phyloP scores from a whole-genome alignment of 2,888 invertebrate species.

The Ectemnius lituratus region DNA sequence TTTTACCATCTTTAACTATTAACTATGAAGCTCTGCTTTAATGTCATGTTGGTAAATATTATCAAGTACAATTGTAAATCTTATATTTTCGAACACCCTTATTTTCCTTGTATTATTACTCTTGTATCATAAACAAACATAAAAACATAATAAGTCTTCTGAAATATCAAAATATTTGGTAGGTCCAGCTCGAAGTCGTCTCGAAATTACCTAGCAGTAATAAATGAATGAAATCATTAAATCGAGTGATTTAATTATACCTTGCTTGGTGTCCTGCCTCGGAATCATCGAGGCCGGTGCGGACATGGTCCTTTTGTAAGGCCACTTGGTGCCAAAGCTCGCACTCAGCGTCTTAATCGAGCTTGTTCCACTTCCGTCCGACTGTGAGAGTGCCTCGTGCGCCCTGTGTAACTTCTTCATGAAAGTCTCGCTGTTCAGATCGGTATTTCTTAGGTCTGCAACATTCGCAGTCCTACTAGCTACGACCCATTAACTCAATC shows the following conservation, averaged over 20 bases:
- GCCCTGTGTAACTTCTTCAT: slow-evolving; percentile 92
- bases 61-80: too few relatives aligned
- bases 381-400: slow-evolving; percentile 90
- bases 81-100: too few relatives aligned
- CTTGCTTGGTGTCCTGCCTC: slow-evolving; percentile 85
- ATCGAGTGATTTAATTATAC: slow-evolving; percentile 67
- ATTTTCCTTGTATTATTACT: too few relatives aligned
- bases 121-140: too few relatives aligned
- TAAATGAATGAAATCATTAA: too few relatives aligned
- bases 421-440: slow-evolving; percentile 91
- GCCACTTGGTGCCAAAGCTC: slow-evolving; percentile 95
- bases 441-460: slow-evolving; percentile 92
- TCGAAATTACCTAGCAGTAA: too few relatives aligned
- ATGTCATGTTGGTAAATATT: too few relatives aligned
- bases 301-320: slow-evolving; percentile 96
- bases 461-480: slow-evolving; percentile 20
- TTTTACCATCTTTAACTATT: too few relatives aligned
- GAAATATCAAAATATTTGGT: too few relatives aligned
- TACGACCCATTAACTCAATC: neutral
- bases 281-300: slow-evolving; percentile 92
- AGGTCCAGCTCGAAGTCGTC: too few relatives aligned
- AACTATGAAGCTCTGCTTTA: too few relatives aligned
- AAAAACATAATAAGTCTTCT: too few relatives aligned
- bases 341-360: slow-evolving; percentile 89
- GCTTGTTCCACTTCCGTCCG: slow-evolving; percentile 82